These are phyloP conservation scores for Mesorhabditis belari DNA, from an alignment of 2,888 invertebrate genomes.

Conservation along the genomic window DNA sequence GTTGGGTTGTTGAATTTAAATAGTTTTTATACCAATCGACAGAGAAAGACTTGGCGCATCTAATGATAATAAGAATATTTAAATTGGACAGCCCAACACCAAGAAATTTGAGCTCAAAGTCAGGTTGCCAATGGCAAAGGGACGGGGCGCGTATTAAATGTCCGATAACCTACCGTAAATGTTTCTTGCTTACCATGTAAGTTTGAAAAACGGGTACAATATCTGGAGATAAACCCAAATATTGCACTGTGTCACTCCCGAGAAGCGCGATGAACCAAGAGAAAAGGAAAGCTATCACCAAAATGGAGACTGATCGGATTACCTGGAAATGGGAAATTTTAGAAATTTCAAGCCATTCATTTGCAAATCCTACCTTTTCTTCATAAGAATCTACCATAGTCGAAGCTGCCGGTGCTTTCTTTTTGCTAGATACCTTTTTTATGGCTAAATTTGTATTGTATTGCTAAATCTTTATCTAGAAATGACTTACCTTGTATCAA, in stretches of 20 bases:
- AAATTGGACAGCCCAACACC: too few relatives aligned
- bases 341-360: not conserved
- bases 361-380: not conserved
- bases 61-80: too few relatives aligned
- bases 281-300: not conserved
- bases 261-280: not conserved
- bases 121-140: too few relatives aligned
- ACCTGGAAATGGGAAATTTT: not conserved
- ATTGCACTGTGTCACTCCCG: not conserved
- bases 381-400: not conserved
- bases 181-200: not conserved
- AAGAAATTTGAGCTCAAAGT: too few relatives aligned
- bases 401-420: not conserved
- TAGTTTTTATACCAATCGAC: too few relatives aligned
- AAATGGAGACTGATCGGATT: not conserved
- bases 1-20: too few relatives aligned
- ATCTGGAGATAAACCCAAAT: not conserved
- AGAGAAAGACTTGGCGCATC: too few relatives aligned
- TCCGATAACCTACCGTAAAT: not conserved
- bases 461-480: too few relatives aligned
- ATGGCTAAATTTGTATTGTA: not conserved
- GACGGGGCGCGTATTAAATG: too few relatives aligned
- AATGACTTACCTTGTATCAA: too few relatives aligned
- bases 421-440: not conserved
- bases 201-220: not conserved